Evolutionary conservation across 2,888 invertebrate species (phyloP), one percentile per base, ranked within the genome.

Genomic region (Leucophora obtusa): DNA sequence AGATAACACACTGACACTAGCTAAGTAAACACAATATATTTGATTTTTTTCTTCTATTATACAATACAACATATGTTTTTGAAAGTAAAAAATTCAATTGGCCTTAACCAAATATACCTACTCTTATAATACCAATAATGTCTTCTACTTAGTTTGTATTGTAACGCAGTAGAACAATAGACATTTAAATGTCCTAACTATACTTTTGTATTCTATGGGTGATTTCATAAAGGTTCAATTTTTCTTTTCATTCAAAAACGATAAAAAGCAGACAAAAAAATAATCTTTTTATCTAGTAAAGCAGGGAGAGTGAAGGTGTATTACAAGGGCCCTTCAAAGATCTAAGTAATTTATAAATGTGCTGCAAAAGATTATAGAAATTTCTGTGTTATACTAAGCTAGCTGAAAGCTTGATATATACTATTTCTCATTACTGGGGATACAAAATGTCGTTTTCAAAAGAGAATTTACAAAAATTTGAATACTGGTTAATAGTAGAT

Each of bases 91-190:
- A 33, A 51, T 15, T 38, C n/a, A 15, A 59, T 28, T 66, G 53
- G 14, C 68, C 68, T 75, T 69, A 56, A 58, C 54, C 28, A 69
- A 50, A 56, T 63, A 15, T 74, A 53, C n/a, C n/a, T n/a, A n/a
- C 53, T 28, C 18, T 68, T 24, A 47, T 58, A 59, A 47, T 63
- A 35, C 1, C 11, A 33, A 69, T 75, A 62, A 33, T 50, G n/a
- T 47, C 33, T 43, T 2, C 15, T 28, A 35, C 11, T 15, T 4
- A 6, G 6, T 15, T 21, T 7, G 43, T 62, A 8, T 7, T 65
- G 6, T 51, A n/a, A n/a, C 9, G 5, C 5, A 0, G n/a, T 28
- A 51, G 7, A 17, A 65, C 58, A 59, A 65, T 59, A 51, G 21
- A 59, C 17, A 65, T 38, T 58, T 9, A 66, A 53, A 51, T 62